These are phyloP conservation scores for Antheraea mylitta DNA, from an alignment of 1,140 invertebrate genomes.

Conservation along the genomic window DNA sequence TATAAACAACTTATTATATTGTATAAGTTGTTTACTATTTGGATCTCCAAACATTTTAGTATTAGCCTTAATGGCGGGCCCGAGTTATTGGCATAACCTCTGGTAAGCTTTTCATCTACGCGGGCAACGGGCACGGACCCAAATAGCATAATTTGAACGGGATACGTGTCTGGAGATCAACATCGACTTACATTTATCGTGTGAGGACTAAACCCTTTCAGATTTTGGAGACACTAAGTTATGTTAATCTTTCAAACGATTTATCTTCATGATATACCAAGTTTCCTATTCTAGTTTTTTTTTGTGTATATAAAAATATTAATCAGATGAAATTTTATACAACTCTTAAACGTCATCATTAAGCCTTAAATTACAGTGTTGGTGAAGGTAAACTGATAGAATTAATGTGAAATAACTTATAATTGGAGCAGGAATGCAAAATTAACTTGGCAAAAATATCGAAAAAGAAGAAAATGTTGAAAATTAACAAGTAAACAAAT, in stretches of 20 bases:
- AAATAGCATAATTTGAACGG: conserved; percentile 33
- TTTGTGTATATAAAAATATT: too few relatives aligned
- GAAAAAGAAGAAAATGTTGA: too few relatives aligned
- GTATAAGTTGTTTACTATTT: neutral
- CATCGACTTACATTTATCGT: conserved; percentile 23
- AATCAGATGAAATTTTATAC: too few relatives aligned
- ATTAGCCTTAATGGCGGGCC: neutral
- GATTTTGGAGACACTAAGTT: neutral
- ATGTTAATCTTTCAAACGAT: neutral
- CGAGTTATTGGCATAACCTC: conserved; percentile 14
- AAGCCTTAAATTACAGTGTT: too few relatives aligned
- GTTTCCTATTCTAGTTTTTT: too few relatives aligned
- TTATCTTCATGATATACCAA: neutral
- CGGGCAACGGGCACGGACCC: conserved; percentile 12
- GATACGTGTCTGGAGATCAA: conserved; percentile 19
- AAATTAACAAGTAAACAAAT: too few relatives aligned
- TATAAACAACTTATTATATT: neutral
- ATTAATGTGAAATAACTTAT: too few relatives aligned
- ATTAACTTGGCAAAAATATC: too few relatives aligned
- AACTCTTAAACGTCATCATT: too few relatives aligned
- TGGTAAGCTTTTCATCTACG: conserved; percentile 33
- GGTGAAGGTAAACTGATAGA: too few relatives aligned
- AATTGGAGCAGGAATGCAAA: too few relatives aligned
- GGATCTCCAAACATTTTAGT: conserved; percentile 1
- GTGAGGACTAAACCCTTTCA: neutral